phyloP scores from a whole-genome alignment of 2,113 vertebrate species.

The Isichthys henryi region DNA sequence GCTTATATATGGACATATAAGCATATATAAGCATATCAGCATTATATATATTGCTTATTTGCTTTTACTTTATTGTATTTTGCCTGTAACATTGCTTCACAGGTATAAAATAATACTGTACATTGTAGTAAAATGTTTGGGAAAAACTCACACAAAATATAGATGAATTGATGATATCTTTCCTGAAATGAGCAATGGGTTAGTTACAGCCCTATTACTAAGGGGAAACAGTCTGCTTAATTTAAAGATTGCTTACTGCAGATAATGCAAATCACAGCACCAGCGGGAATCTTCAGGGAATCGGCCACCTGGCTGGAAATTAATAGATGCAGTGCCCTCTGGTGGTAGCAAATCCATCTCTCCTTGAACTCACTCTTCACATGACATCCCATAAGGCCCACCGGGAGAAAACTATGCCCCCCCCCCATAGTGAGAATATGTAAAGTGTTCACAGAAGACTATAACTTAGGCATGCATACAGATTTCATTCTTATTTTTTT shows the following conservation, averaged over 20 bases:
- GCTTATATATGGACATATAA: not conserved
- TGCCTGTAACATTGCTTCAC: not conserved
- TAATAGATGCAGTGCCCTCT: constrained; percentile 29
- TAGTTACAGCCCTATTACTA: not conserved
- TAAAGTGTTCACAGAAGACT: not conserved
- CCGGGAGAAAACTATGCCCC: not conserved
- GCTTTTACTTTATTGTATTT: not conserved
- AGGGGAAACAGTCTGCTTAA: not conserved
- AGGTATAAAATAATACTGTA: not conserved
- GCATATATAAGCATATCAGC: no score
- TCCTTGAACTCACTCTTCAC: not conserved
- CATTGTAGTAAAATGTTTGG: not conserved
- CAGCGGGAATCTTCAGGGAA: not conserved
- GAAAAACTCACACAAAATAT: not conserved
- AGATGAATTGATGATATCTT: not conserved
- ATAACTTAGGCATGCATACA: not conserved
- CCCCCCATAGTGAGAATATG: not conserved
- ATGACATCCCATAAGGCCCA: not conserved
- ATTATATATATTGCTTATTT: not conserved
- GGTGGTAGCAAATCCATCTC: not conserved
- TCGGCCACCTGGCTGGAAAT: not conserved
- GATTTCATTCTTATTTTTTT: not conserved
- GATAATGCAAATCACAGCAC: not conserved
- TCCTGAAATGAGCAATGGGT: not conserved
- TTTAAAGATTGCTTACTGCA: constrained; percentile 4